These are phyloP conservation scores for Oophaga sylvatica DNA, from an alignment of 2,797 vertebrate genomes.

Conservation along the genomic window DNA sequence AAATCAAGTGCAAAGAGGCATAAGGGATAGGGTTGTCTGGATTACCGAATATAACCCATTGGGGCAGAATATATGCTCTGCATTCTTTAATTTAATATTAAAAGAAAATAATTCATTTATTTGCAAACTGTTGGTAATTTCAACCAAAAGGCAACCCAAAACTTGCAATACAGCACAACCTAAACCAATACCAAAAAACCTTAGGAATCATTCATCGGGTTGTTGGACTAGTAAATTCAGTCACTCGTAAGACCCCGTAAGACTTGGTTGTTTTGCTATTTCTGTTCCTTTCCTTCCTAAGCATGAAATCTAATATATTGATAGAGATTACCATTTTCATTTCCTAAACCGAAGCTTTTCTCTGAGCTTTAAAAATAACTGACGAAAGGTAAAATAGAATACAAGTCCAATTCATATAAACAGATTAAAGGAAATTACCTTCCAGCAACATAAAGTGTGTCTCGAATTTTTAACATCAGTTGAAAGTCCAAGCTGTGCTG, in stretches of 20 bases:
- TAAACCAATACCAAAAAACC: neutral
- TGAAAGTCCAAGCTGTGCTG: constrained; percentile 99
- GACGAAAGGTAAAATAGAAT: constrained; percentile 69
- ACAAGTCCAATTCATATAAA: constrained; percentile 80
- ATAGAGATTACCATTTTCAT: constrained; percentile 58
- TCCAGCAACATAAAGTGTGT: constrained; percentile 98
- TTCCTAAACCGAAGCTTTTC: constrained; percentile 29
- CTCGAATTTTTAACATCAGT: constrained; percentile 98
- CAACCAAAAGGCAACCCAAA: too few species aligned
- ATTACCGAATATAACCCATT: too few species aligned
- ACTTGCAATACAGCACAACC: neutral
- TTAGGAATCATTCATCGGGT: neutral
- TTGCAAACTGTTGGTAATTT: neutral
- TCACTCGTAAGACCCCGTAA: neutral
- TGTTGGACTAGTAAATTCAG: neutral
- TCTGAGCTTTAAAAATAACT: constrained; percentile 71
- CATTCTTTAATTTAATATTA: too few species aligned
- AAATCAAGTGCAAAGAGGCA: too few species aligned
- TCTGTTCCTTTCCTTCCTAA: constrained; percentile 65
- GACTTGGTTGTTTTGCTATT: constrained; percentile 10
- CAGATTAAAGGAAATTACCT: constrained; percentile 86
- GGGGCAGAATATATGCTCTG: too few species aligned
- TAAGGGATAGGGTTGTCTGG: too few species aligned
- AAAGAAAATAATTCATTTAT: neutral
- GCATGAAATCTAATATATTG: constrained; percentile 61